A percentile compares a stretch with the other conserved stretches of the same genome.
Conservation (phyloP, 1,140 invertebrate species). For the Cepaea nemoralis region DNA sequence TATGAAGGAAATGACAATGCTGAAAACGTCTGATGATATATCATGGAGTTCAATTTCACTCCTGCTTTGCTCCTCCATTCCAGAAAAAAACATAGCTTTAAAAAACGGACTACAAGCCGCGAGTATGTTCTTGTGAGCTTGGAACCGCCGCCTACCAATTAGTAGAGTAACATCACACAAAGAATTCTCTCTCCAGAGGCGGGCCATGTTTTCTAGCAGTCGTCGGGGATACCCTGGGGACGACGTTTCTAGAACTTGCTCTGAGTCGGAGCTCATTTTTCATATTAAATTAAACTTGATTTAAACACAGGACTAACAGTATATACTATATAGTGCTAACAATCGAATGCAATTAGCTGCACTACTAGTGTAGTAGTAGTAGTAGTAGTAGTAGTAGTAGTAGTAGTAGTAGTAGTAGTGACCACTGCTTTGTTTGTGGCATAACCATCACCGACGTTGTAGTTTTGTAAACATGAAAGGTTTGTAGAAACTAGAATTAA, state of each 20-base stretch:
- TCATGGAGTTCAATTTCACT: constrained; percentile 81
- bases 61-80: constrained; percentile 74
- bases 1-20: constrained; percentile 86
- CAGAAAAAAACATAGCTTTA: constrained; percentile 62
- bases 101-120: constrained; percentile 60
- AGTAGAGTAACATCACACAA: constrained; percentile 82
- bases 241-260: constrained; percentile 24
- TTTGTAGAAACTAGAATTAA: too few species aligned
- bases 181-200: constrained; percentile 78
- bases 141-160: constrained; percentile 44
- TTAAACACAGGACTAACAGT: too few species aligned
- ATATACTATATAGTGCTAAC: too few species aligned
- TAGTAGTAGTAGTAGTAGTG: too few species aligned
- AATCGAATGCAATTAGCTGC: too few species aligned
- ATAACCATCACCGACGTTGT: too few species aligned
- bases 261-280: not conserved
- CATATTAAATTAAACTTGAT: too few species aligned
- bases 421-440: too few species aligned
- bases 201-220: constrained; percentile 76
- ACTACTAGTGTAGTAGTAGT: too few species aligned
- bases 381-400: too few species aligned
- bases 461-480: too few species aligned
- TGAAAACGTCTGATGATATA: constrained; percentile 81
- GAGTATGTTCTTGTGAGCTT: constrained; percentile 52
- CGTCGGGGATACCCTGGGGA: constrained; percentile 33